These are phyloP conservation scores for Etheostoma spectabile DNA, from an alignment of 2,113 vertebrate species.

Conservation along the genomic window DNA sequence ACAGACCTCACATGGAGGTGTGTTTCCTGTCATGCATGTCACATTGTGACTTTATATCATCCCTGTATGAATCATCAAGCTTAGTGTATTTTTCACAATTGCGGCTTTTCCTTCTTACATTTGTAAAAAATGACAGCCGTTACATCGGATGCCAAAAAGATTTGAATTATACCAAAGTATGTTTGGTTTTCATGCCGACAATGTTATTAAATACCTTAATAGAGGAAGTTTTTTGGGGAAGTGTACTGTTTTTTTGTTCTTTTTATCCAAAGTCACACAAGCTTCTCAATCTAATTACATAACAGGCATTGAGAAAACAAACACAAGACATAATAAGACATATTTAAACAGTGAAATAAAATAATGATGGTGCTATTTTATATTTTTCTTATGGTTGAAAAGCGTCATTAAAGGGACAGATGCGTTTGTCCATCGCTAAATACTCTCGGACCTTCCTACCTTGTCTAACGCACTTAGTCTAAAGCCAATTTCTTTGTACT, in stretches of 20 bases:
- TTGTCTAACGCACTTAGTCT: too few relatives aligned
- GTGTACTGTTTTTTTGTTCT: neutral
- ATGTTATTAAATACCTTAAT: too few relatives aligned
- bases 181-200: neutral
- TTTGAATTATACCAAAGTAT: neutral
- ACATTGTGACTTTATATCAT: neutral
- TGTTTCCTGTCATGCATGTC: conserved; percentile 56
- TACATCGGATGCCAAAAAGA: neutral
- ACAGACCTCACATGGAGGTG: conserved; percentile 88
- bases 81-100: neutral
- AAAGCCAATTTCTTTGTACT: too few relatives aligned
- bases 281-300: neutral
- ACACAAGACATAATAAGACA: neutral
- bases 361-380: neutral
- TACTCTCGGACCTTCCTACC: too few relatives aligned
- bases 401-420: too few relatives aligned
- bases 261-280: neutral
- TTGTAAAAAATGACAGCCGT: neutral
- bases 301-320: neutral
- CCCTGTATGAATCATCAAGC: conserved; percentile 23
- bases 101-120: too few relatives aligned
- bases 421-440: too few relatives aligned
- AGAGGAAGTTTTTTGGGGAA: neutral
- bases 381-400: neutral
- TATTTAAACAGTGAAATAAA: neutral